Conservation (phyloP, 1,140 invertebrate species). For the Danaus melanippus region DNA sequence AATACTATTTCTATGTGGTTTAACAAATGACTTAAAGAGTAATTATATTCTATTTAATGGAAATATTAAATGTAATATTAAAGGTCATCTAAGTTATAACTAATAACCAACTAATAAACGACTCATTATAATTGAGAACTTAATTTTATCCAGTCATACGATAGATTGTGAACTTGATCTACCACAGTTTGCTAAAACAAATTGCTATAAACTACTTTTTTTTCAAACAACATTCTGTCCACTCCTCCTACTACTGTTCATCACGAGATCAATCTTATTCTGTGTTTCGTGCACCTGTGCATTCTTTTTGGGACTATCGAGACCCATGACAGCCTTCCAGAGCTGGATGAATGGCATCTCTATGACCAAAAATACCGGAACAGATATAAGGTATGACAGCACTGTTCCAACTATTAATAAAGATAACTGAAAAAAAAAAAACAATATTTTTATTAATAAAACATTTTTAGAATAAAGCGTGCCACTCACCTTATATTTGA, state of each 20-base stretch:
- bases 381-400: slow-evolving; percentile 38
- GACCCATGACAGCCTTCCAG: slow-evolving; percentile 34
- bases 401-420: slow-evolving; percentile 40
- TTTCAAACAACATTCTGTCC: slow-evolving; percentile 8
- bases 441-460: neutral
- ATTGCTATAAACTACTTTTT: slow-evolving; percentile 1
- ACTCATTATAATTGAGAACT: no score
- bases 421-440: slow-evolving; percentile 36
- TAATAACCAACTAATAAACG: no score
- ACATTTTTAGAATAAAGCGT: no score
- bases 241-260: neutral
- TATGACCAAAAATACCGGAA: slow-evolving; percentile 43
- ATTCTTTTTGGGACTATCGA: neutral
- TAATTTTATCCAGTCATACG: no score
- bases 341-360: slow-evolving; percentile 47
- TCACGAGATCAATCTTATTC: slow-evolving; percentile 5
- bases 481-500: no score
- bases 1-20: no score
- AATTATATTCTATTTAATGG: no score
- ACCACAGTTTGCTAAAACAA: slow-evolving; percentile 6
- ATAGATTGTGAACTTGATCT: no score
- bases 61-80: no score
- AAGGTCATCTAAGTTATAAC: no score
- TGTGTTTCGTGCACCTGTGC: neutral
- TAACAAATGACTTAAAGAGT: no score